A percentile compares a stretch with the other conserved stretches of the same genome.
Evolutionary conservation across 1,140 invertebrate species (phyloP).

Genomic region (Habropoda laboriosa): DNA sequence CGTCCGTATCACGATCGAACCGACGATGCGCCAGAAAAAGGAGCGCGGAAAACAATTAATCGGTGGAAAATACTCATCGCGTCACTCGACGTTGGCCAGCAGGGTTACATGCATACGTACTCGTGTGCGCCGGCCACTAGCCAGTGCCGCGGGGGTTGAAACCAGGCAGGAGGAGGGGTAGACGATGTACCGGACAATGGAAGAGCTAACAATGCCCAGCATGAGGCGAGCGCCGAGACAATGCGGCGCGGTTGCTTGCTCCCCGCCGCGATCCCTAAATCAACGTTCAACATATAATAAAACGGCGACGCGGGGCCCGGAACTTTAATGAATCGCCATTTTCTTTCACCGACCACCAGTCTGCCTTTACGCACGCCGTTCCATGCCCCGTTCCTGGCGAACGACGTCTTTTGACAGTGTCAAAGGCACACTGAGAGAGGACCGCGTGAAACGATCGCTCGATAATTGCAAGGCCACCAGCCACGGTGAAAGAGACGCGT

Average conservation of each 20-base stretch:
- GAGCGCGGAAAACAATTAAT: slow-evolving; percentile 59
- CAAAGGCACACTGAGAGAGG: slow-evolving; percentile 48
- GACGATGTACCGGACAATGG: slow-evolving; percentile 72
- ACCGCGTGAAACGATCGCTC: slow-evolving; percentile 32
- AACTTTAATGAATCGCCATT: slow-evolving; percentile 74
- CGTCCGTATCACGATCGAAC: background rate
- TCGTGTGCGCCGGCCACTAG: slow-evolving; percentile 32
- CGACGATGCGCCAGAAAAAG: slow-evolving; percentile 36
- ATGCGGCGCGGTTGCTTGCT: slow-evolving; percentile 67
- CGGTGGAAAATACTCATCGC: slow-evolving; percentile 51
- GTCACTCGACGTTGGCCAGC: slow-evolving; percentile 36
- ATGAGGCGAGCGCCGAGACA: slow-evolving; percentile 75
- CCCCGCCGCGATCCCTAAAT: slow-evolving; percentile 75
- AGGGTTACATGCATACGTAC: slow-evolving; percentile 41
- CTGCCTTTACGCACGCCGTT: slow-evolving; percentile 4
- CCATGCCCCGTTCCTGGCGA: no score
- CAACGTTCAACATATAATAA: slow-evolving; percentile 80
- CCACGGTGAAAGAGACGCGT: slow-evolving; percentile 15
- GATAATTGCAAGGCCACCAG: slow-evolving; percentile 40
- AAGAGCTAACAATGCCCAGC: slow-evolving; percentile 76
- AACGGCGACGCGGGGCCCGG: slow-evolving; percentile 67
- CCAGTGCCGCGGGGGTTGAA: slow-evolving; percentile 33
- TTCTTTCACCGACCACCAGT: slow-evolving; percentile 63
- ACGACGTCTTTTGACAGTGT: slow-evolving; percentile 53
- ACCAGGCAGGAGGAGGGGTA: slow-evolving; percentile 19